phyloP scores from a whole-genome alignment of 2,888 invertebrate species.

The Hecatera dysodea region DNA sequence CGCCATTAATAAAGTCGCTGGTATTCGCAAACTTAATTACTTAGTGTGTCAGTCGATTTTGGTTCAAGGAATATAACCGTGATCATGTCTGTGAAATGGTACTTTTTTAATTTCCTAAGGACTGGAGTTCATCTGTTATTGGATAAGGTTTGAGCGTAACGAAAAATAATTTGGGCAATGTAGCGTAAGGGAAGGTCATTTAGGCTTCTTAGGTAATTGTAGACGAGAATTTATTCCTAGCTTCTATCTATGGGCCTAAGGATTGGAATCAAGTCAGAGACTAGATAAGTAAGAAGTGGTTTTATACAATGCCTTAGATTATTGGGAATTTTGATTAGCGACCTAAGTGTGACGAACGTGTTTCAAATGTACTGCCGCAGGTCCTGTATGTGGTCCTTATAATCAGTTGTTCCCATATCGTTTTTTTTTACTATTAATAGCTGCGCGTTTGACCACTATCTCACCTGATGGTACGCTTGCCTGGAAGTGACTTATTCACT shows the following conservation, averaged over 20 bases:
- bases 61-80: slow-evolving; percentile 23
- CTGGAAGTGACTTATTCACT: no score
- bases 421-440: no score
- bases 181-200: slow-evolving; percentile 14
- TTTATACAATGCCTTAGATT: no score
- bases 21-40: slow-evolving; percentile 46
- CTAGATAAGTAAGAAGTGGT: not conserved
- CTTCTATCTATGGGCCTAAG: not conserved
- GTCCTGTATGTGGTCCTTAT: no score
- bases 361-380: no score
- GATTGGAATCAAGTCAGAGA: not conserved
- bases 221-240: not conserved
- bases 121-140: slow-evolving; percentile 12
- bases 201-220: slow-evolving; percentile 32
- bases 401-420: no score
- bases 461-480: no score
- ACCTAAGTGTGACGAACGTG: no score
- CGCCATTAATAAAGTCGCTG: slow-evolving; percentile 37
- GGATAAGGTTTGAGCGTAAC: slow-evolving; percentile 1
- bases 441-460: no score
- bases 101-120: slow-evolving; percentile 24
- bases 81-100: slow-evolving; percentile 15
- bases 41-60: slow-evolving; percentile 36
- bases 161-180: slow-evolving; percentile 14
- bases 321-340: no score